These are phyloP conservation scores for Pocillopora verrucosa DNA, from an alignment of 64 coral and sea anemone genomes.

Conservation along the genomic window DNA sequence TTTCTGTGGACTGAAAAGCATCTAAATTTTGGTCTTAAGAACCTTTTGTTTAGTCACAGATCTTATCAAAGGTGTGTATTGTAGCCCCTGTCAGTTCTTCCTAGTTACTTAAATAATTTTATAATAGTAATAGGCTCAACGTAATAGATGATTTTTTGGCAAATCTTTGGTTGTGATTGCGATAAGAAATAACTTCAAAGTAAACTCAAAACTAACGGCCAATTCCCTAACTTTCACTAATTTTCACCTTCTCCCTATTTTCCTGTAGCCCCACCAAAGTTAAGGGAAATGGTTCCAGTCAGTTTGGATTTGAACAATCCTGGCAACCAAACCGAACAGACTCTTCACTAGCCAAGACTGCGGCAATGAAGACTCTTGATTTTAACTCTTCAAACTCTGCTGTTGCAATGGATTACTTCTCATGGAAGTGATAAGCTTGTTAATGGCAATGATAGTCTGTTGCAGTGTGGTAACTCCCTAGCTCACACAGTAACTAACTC, in stretches of 20 bases:
- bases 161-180: no score
- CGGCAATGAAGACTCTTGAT: slow-evolving; percentile 56
- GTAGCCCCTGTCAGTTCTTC: no score
- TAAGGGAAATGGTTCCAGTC: slow-evolving; percentile 59
- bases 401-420: slow-evolving; percentile 56
- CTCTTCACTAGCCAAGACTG: not conserved
- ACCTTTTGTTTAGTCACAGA: no score
- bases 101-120: no score
- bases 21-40: no score
- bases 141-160: no score
- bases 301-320: slow-evolving; percentile 78
- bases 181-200: no score
- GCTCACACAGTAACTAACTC: slow-evolving; percentile 28
- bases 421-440: slow-evolving; percentile 22
- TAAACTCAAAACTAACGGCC: not conserved
- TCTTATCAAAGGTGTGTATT: no score
- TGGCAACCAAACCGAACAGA: slow-evolving; percentile 73
- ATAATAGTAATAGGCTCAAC: no score
- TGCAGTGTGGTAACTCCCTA: slow-evolving; percentile 22
- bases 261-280: slow-evolving; percentile 63
- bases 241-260: slow-evolving; percentile 5
- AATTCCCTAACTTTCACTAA: slow-evolving; percentile 39
- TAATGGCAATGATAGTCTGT: slow-evolving; percentile 47
- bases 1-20: no score
- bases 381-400: slow-evolving; percentile 43